Base-by-base conservation (phyloP, 2,113 vertebrate species). In the Garra rufa region DNA sequence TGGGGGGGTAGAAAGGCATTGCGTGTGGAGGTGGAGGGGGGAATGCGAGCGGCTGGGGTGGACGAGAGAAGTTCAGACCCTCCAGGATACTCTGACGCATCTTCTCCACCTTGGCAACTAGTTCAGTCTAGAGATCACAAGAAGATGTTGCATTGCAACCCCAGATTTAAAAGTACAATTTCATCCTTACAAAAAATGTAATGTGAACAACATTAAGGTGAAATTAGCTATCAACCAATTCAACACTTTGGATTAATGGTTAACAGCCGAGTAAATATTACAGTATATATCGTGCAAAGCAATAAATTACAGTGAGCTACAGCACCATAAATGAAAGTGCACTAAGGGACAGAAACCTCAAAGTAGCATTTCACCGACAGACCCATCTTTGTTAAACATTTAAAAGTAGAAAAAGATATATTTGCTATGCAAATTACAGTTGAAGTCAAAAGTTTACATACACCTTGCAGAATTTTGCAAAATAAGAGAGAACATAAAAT, bases 81-180 rank as follows among this genome's bases (percentile, higher is more conserved):
- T 99, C 97, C 89, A 98, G 93, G 90, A 99, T 97, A 89, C 97
- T 97, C 90, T 98, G 97, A 76, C 96, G 95, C 97, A 99, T 99
- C 92, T 97, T 98, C 91, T 99, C 97, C 90, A 97, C 96, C 92
- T 96, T 96, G 90, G 96, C 94, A 87, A 95, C 97, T 93, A 96
- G 95, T 91, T 99, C 97, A 85, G 95, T 92, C 97, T 99, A 84
- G 9, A 63, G 9, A 59, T 15, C 63, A 79, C 3, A 81, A 55
- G 30, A 24, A 2, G 41, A 78, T 14, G n/a, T 13, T 26, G 13
- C 41, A 46, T 46, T 43, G 11, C 41, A 73, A 76, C 10, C 14
- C 8, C 30, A 55, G 19, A 21, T 21, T 55, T 55, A 8, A 8
- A 55, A 55, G 50, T 55, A 55, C 50, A 52, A 50, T 50, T 50